These are phyloP conservation scores for Pseudochirops corinnae DNA, from an alignment of 2,797 vertebrate genomes.

Conservation along the genomic window DNA sequence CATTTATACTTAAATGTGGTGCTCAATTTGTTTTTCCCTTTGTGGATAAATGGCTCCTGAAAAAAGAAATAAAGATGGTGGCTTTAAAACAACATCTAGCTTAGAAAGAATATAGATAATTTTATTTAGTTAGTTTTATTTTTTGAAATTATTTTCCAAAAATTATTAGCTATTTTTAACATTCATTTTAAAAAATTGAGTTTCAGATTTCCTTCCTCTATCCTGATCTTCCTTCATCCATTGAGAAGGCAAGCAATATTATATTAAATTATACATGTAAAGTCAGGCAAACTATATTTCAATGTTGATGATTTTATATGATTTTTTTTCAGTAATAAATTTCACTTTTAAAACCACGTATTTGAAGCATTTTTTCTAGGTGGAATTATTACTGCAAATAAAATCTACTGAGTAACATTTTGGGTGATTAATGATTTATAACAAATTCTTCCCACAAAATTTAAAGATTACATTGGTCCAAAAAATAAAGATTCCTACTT, in stretches of 20 bases:
- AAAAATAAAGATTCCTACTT: neutral
- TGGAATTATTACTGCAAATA: constrained; percentile 9
- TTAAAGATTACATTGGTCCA: constrained; percentile 2
- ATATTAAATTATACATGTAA: neutral
- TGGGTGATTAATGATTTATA: constrained; percentile 21
- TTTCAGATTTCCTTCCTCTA: no score
- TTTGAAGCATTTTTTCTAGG: neutral
- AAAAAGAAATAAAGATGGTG: neutral
- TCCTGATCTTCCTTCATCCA: no score
- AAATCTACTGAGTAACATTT: constrained; percentile 3
- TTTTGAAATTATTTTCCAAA: no score
- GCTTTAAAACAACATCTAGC: neutral
- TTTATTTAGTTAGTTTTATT: no score
- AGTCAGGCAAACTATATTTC: neutral
- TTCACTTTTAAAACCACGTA: constrained; percentile 30
- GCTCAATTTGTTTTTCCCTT: neutral
- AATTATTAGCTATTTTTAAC: no score
- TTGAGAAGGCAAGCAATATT: no score
- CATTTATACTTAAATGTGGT: neutral
- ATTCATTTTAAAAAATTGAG: no score
- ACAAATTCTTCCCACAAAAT: constrained; percentile 37
- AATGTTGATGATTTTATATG: neutral
- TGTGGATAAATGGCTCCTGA: neutral
- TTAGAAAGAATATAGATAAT: neutral
- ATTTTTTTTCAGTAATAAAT: constrained; percentile 42